These are phyloP conservation scores for Bacillus rossius DNA, from an alignment of 1,140 invertebrate genomes.

Conservation along the genomic window DNA sequence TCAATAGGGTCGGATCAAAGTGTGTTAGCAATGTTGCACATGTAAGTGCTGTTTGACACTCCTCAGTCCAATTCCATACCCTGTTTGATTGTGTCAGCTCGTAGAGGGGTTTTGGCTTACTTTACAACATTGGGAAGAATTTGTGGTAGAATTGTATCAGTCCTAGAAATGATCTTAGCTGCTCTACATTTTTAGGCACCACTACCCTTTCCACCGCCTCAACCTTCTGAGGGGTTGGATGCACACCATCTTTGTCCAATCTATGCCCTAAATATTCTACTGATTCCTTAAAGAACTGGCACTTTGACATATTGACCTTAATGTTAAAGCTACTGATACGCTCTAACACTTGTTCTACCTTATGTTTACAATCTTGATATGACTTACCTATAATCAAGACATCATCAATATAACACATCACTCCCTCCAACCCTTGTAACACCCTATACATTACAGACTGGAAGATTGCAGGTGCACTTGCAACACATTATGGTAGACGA, in stretches of 20 bases:
- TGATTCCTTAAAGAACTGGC: constrained; percentile 28
- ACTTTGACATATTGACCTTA: constrained; percentile 38
- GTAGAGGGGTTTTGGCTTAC: not conserved
- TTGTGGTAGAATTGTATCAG: constrained; percentile 35
- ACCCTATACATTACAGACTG: not conserved
- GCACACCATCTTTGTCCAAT: constrained; percentile 32
- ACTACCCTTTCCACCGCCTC: constrained; percentile 34
- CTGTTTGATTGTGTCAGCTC: too few species aligned
- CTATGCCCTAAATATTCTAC: too few species aligned
- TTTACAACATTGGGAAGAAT: constrained; percentile 29
- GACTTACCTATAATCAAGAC: not conserved
- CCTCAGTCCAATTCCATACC: too few species aligned
- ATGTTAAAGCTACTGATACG: constrained; percentile 19
- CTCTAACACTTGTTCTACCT: constrained; percentile 21
- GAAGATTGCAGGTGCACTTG: not conserved
- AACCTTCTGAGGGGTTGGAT: constrained; percentile 34
- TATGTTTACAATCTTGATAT: constrained; percentile 2
- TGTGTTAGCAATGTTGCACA: too few species aligned
- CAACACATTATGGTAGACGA: not conserved
- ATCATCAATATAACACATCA: not conserved
- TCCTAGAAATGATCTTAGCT: constrained; percentile 36
- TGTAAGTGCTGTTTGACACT: too few species aligned
- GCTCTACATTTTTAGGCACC: constrained; percentile 29
- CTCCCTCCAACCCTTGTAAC: not conserved
- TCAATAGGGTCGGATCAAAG: too few species aligned